Evolutionary conservation across 30 jellyfish, hydroid and myxozoan species (phyloP), one percentile per base, ranked within the genome.

Genomic region (Phacellophora camtschatica): DNA sequence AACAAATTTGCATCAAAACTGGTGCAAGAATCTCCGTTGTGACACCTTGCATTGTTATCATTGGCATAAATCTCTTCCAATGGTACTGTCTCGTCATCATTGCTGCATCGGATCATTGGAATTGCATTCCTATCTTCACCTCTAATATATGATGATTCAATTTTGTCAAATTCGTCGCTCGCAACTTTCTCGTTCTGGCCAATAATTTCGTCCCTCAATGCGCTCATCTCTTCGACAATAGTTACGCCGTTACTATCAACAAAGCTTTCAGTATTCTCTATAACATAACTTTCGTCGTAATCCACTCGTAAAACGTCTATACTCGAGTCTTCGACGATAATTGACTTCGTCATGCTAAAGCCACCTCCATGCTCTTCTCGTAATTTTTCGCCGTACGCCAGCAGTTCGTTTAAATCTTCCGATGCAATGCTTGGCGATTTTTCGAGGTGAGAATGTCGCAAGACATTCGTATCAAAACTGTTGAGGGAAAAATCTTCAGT

Each of bases 401-500:
- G 65, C 82, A 77, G 34, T 16, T 62, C 90, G 3, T 32, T 71
- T 11, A 77, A 29, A 53, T 77, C 90, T 13, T 61, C 78, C 1
- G 90, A 37, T 19, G 90, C 82, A 24, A 62, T 64, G 67, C 82
- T 77, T 27, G 33, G 74, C n/a, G 90, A 62, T 0, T 74, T 30
- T 50, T 61, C 74, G 7, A 35, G 18, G 9, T 54, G 69, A 25
- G 19, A 33, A n/a, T 67, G 63, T n/a, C 29, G 37, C 3, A 51
- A 11, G 2, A 23, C 15, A 19, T 56, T 30, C 2, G 50, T 29
- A 49, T 71, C 84, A 45, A 25, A 56, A 22, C 37, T 56, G 20
- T 46, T 46, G 0, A 28, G 28, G 29, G 0, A 46, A 16, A 0
- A 23, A 46, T 28, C 61, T 12, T 46, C 61, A 9, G 20, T 16